Evolutionary conservation across 2,113 vertebrate species (phyloP).

Genomic region (Xerus inauris): DNA sequence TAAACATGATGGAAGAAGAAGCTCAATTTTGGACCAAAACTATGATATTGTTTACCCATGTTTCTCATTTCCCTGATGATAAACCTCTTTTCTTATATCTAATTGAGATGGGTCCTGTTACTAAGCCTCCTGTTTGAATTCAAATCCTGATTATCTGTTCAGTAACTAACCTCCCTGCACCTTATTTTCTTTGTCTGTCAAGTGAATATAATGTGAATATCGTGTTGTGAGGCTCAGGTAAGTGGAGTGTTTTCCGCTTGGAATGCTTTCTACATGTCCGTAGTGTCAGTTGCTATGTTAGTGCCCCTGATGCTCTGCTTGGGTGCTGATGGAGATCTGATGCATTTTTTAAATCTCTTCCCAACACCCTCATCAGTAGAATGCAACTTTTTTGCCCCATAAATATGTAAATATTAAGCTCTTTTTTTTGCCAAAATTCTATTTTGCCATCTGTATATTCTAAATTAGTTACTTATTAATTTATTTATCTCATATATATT

Average conservation of each 20-base stretch:
- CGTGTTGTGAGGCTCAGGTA: neutral
- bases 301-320: neutral
- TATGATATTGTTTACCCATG: neutral
- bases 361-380: neutral
- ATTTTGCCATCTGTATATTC: constrained; percentile 4
- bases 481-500: neutral
- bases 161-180: neutral
- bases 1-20: neutral
- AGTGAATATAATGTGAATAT: neutral
- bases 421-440: neutral
- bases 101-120: neutral
- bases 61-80: neutral
- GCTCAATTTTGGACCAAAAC: neutral
- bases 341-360: neutral
- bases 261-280: no score
- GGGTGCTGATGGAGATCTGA: neutral
- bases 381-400: neutral
- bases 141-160: neutral
- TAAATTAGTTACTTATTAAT: neutral
- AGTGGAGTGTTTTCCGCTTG: neutral
- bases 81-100: neutral
- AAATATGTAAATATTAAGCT: neutral
- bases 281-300: neutral
- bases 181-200: neutral
- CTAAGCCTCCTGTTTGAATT: neutral